These are phyloP conservation scores for Bolborhynchus lineola DNA, from an alignment of 2,113 vertebrate genomes.

Conservation along the genomic window DNA sequence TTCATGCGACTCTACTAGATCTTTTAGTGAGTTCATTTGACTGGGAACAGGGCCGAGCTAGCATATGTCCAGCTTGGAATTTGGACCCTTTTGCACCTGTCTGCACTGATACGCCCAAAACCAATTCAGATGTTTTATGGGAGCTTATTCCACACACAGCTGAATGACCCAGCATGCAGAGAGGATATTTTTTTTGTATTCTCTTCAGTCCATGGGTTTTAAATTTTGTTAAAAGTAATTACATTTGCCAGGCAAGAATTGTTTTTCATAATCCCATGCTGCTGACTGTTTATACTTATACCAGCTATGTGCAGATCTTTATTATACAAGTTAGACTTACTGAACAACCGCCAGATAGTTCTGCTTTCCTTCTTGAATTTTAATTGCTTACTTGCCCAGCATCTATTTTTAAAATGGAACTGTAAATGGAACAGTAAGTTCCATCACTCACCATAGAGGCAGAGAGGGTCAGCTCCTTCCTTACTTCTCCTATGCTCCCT, in stretches of 20 bases:
- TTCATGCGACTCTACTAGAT: neutral
- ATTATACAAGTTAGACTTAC: conserved; percentile 54
- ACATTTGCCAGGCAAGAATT: conserved; percentile 48
- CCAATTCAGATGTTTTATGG: neutral
- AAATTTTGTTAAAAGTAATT: conserved; percentile 44
- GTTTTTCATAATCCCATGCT: conserved; percentile 46
- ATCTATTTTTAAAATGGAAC: conserved; percentile 61
- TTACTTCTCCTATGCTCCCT: neutral
- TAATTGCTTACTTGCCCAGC: conserved; percentile 58
- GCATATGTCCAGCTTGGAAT: neutral
- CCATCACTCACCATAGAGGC: conserved; percentile 12
- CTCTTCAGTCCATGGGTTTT: neutral
- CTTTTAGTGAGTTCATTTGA: neutral
- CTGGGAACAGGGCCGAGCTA: neutral
- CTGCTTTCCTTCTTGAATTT: conserved; percentile 65
- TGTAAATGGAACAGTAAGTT: conserved; percentile 48
- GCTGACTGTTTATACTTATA: conserved; percentile 55
- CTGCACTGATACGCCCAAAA: neutral
- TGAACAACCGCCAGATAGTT: conserved; percentile 59
- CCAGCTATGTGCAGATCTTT: conserved; percentile 50
- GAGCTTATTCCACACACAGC: neutral
- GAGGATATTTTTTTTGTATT: neutral
- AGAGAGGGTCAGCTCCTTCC: neutral
- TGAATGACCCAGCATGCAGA: neutral
- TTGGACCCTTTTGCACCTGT: conserved; percentile 4